These are phyloP conservation scores for Myrmecophaga tridactyla DNA, from an alignment of 2,113 vertebrate species.

Conservation along the genomic window DNA sequence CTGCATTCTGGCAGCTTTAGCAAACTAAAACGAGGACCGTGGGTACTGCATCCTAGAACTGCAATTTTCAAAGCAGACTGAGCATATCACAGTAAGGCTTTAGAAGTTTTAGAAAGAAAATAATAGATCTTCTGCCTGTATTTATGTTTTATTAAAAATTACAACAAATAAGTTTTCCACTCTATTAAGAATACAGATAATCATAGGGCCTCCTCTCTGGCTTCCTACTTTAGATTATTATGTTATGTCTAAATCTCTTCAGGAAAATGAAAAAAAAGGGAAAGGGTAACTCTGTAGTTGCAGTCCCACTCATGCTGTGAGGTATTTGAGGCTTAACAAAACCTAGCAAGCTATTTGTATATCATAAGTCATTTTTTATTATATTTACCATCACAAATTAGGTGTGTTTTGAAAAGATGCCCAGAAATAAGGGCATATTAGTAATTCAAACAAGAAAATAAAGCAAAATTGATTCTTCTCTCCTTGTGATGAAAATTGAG, in stretches of 20 bases:
- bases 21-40: background rate
- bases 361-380: background rate
- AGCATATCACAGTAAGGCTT: background rate
- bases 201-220: no score
- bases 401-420: background rate
- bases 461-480: background rate
- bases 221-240: no score
- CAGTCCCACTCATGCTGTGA: no score
- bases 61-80: background rate
- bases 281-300: no score
- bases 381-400: background rate
- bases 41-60: background rate
- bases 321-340: background rate
- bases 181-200: no score
- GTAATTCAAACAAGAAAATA: background rate
- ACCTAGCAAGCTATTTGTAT: background rate
- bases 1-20: no score
- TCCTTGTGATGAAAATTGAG: background rate
- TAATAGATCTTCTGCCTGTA: no score
- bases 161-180: no score
- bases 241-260: no score
- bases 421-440: background rate
- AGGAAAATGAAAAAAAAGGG: no score
- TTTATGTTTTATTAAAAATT: no score
- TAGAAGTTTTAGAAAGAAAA: no score